Evolutionary conservation across 2,888 invertebrate species (phyloP), one percentile per base, ranked within the genome.

Genomic region (Pachymerium ferrugineum): DNA sequence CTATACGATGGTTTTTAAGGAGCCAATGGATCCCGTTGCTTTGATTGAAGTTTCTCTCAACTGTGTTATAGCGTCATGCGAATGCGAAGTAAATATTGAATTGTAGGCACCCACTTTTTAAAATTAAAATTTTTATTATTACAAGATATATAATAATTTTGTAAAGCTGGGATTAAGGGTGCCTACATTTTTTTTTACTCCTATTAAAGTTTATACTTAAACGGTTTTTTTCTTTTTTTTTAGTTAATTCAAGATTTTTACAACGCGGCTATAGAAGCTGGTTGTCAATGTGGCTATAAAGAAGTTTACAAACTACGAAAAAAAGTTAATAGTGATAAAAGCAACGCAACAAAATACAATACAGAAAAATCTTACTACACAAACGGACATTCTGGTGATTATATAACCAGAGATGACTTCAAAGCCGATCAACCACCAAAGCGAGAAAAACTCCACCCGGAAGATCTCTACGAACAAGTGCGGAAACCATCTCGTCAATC

Each of bases 31-130:
- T 81, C 92, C 91, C 0, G 93, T 93, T 82, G 88, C 88, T 82
- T 90, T 92, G 2, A 88, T 89, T 19, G 88, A 88, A 75, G 89
- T 94, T 1, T 92, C 92, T 0, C 86, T 91, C 73, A 94, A 94
- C 82, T 92, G 93, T 16, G 87, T 94, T 78, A 88, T 92, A 30
- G 94, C 94, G 22, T 90, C 90, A 82, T 91, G 92, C 67, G 94
- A 94, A 84, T 93, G 93, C 80, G 90, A 93, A 87, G 91, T 91
- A 81, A 78, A 78, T 3, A 25, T n/a, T n/a, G n/a, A n/a, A n/a
- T n/a, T n/a, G n/a, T n/a, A n/a, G n/a, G n/a, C n/a, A n/a, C n/a
- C n/a, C n/a, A n/a, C n/a, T n/a, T n/a, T n/a, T n/a, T n/a, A n/a
- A n/a, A n/a, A n/a, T n/a, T n/a, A n/a, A 14, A 8, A 35, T 35